Base-by-base conservation (phyloP, 2,797 vertebrate species). In the Brotula barbata region DNA sequence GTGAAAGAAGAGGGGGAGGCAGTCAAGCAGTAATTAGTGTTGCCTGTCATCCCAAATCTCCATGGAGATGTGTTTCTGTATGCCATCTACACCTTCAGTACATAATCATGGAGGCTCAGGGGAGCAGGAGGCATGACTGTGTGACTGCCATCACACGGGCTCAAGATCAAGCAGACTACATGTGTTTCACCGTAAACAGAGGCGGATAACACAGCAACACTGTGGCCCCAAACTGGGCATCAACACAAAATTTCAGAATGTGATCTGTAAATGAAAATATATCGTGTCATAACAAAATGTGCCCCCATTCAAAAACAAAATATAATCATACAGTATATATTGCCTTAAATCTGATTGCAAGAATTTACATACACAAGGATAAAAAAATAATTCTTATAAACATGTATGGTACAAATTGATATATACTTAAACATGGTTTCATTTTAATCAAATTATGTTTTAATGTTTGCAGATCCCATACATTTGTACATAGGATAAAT, bases 51-150 rank as follows among this genome's bases (percentile, higher is more conserved):
- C 80, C 64, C 69, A 75, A 72, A 88, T 91, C 89, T 81, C 90
- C 88, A 90, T 91, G 89, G 89, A 85, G 88, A 92, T 65, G 67
- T 64, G n/a, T 73, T 58, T 85, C 66, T 78, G 82, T 77, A 72
- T 78, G 82, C 73, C 76, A 77, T 80, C 70, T 77, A 73, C 76
- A 87, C 79, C 80, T 86, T 80, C 56, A 53, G 47, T 80, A 67
- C 83, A 82, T 75, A 78, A 82, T 80, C 73, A 64, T 46, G 47
- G 55, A 83, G 75, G 76, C 65, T 54, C 58, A 62, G 62, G 49
- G 71, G 65, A 85, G 71, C 79, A 62, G 66, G 60, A 73, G 75
- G 71, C 70, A 54, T 41, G 62, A 57, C 80, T 78, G 68, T 78
- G 68, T 43, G 64, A 57, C 68, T 73, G 73, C 54, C 34, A 52